Percentiles rank a stretch among this genome's conserved stretches.
Conservation (phyloP, 1,140 invertebrate genomes). For the Brachionus plicatilis region DNA sequence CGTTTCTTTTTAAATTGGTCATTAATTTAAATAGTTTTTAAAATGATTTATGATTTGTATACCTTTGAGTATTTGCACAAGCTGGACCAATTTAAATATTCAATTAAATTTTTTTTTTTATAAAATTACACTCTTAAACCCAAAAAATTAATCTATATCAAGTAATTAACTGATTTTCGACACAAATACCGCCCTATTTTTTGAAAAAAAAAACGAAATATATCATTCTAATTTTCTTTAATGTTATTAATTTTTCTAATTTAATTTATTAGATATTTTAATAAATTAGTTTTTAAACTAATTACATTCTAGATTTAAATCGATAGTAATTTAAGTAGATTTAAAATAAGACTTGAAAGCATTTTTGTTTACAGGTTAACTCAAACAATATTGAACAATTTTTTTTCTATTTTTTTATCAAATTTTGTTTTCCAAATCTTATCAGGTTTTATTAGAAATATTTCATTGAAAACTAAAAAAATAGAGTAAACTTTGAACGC, state of each 20-base stretch:
- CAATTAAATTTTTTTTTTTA: not conserved
- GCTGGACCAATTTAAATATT: not conserved
- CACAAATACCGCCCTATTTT: not conserved
- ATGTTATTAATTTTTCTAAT: not conserved
- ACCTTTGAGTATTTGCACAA: not conserved
- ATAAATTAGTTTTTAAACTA: not conserved
- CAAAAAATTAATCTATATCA: not conserved
- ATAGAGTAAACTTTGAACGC: not conserved
- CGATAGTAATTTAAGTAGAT: too few relatives aligned
- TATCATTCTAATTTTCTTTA: not conserved
- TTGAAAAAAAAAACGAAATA: not conserved
- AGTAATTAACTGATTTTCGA: not conserved
- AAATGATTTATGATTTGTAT: not conserved
- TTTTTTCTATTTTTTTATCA: not conserved
- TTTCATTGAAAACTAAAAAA: not conserved
- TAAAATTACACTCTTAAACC: not conserved
- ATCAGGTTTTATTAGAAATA: not conserved
- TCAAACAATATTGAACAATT: not conserved
- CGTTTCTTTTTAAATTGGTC: not conserved
- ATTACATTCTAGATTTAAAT: not conserved
- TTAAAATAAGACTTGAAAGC: not conserved
- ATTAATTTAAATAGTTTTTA: not conserved
- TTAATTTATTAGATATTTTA: not conserved
- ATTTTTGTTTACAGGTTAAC: not conserved
- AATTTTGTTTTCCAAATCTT: not conserved